A percentile compares a stretch with the other conserved stretches of the same genome.
phyloP scores from a whole-genome alignment of 2,888 invertebrate species.

The Agrotis clavis region DNA sequence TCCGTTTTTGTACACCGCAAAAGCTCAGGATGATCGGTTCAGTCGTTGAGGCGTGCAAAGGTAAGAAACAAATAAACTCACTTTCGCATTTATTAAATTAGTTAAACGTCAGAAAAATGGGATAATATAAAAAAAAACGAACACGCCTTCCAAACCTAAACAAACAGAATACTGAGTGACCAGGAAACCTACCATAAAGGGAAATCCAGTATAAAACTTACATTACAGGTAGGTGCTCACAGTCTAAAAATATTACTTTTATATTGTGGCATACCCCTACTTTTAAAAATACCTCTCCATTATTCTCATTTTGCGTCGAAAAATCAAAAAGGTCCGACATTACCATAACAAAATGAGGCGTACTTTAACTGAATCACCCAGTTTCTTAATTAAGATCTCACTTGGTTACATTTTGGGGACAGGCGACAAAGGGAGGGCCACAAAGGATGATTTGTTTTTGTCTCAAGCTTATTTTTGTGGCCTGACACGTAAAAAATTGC shows the following conservation, averaged over 20 bases:
- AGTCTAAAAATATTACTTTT: no score
- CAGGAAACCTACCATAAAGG: background rate
- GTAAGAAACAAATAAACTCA: no score
- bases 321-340: conserved; percentile 58
- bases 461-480: conserved; percentile 64
- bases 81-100: no score
- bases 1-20: no score
- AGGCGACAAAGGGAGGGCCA: conserved; percentile 67
- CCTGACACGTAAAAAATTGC: conserved; percentile 61
- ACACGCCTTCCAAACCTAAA: no score
- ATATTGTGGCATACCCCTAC: background rate
- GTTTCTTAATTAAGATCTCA: conserved; percentile 72
- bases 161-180: background rate
- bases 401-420: conserved; percentile 71
- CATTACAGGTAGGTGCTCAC: no score
- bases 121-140: no score
- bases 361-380: conserved; percentile 63
- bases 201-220: background rate
- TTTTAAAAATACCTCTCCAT: conserved; percentile 30
- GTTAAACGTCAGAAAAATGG: no score
- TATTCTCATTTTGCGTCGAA: conserved; percentile 33
- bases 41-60: no score
- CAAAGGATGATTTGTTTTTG: conserved; percentile 77
- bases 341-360: conserved; percentile 60
- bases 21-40: no score